Evolutionary conservation across 64 coral and sea anemone genomes (phyloP).

Genomic region (Montipora capricornis): DNA sequence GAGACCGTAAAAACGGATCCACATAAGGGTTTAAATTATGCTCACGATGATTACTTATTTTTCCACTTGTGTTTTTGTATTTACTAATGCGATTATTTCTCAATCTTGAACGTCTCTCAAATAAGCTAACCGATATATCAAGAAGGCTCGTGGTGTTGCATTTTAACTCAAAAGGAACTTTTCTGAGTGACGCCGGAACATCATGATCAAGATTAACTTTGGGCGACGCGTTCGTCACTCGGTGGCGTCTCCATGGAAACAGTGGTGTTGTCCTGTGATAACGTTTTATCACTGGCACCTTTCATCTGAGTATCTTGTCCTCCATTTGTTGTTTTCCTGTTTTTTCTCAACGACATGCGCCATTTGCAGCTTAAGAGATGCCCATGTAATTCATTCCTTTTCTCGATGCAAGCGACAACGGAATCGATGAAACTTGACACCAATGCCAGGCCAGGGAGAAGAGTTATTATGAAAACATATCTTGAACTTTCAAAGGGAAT

Average conservation of each 20-base stretch:
- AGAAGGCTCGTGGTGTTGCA: too few species aligned
- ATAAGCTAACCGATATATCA: too few species aligned
- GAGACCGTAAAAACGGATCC: too few species aligned
- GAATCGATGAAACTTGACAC: constrained; percentile 27
- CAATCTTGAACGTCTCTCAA: too few species aligned
- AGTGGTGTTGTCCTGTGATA: neutral
- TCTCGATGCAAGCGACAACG: constrained; percentile 17
- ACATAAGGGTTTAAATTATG: too few species aligned
- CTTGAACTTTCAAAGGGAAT: constrained; percentile 43
- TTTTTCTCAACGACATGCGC: neutral
- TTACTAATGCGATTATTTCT: too few species aligned
- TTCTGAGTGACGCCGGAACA: too few species aligned
- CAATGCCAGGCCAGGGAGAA: constrained; percentile 19
- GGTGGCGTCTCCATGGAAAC: neutral
- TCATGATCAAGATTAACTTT: too few species aligned
- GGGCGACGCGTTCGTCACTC: neutral
- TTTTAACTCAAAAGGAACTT: too few species aligned
- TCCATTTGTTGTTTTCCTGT: neutral
- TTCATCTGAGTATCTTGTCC: neutral
- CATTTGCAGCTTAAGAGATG: neutral
- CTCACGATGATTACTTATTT: too few species aligned
- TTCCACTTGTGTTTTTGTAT: too few species aligned
- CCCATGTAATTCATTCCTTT: neutral
- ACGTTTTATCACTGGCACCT: neutral
- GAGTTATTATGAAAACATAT: constrained; percentile 24